A percentile compares a stretch with the other conserved stretches of the same genome.
Conservation (phyloP, 2,888 invertebrate species). For the Griposia aprilina region DNA sequence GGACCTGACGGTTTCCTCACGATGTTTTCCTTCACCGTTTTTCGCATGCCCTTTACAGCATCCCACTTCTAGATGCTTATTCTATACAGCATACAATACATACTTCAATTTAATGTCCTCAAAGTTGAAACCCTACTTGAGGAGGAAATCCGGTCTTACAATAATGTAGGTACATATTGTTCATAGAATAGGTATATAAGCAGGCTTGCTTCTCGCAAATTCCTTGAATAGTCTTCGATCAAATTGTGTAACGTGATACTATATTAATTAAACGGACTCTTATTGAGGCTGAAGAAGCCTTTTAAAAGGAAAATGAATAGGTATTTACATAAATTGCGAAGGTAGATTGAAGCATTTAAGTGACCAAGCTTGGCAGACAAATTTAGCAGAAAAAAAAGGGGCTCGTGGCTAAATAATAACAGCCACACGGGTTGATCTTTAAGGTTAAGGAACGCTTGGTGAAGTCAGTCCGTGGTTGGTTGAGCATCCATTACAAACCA, state of each 20-base stretch:
- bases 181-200: not conserved
- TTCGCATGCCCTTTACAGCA: too few relatives aligned
- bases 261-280: constrained; percentile 1
- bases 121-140: not conserved
- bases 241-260: not conserved
- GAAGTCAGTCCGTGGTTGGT: not conserved
- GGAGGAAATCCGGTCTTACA: constrained; percentile 11
- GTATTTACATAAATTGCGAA: not conserved
- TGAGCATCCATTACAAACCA: not conserved
- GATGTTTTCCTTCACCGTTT: too few relatives aligned
- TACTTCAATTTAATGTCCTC: not conserved
- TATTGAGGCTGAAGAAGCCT: constrained; percentile 6
- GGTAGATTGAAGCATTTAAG: not conserved
- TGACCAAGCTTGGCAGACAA: not conserved
- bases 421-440: not conserved
- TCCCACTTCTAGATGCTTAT: too few relatives aligned
- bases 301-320: constrained; percentile 2
- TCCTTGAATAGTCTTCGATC: not conserved
- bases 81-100: not conserved
- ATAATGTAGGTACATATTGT: not conserved
- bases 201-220: not conserved
- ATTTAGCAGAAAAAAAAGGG: not conserved
- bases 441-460: not conserved
- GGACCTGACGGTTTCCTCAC: too few relatives aligned
- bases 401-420: not conserved